Conservation (phyloP, 2,888 invertebrate genomes). For the Hedychridium roseum region DNA sequence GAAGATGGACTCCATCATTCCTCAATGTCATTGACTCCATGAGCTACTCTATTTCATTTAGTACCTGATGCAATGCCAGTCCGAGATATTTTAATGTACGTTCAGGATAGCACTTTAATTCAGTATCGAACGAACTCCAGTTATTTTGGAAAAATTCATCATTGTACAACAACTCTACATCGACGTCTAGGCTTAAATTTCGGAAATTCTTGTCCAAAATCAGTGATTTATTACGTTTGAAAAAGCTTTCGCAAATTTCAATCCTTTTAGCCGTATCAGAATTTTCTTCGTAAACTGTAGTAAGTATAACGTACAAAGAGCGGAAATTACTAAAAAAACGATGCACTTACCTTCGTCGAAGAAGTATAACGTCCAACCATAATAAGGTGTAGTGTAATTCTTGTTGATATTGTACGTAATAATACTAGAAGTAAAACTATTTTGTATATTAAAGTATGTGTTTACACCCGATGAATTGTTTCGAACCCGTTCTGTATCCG, state of each 20-base stretch:
- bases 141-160: constrained; percentile 67
- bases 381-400: no score
- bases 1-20: no score
- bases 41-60: no score
- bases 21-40: no score
- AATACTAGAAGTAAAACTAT: no score
- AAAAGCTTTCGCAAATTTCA: constrained; percentile 67
- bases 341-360: not conserved
- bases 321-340: not conserved
- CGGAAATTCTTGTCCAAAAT: constrained; percentile 69
- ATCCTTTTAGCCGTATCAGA: constrained; percentile 65
- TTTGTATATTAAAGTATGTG: no score
- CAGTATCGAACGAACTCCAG: constrained; percentile 71
- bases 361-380: not conserved
- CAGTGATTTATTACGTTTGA: constrained; percentile 60
- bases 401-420: no score
- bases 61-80: constrained; percentile 78
- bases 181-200: constrained; percentile 66
- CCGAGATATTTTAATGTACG: constrained; percentile 73
- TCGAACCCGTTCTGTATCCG: no score
- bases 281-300: constrained; percentile 62
- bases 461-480: no score
- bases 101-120: constrained; percentile 73
- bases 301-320: constrained; percentile 1
- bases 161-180: constrained; percentile 65